These are phyloP conservation scores for Calephelis nemesis DNA, from an alignment of 1,140 invertebrate species.

Conservation along the genomic window DNA sequence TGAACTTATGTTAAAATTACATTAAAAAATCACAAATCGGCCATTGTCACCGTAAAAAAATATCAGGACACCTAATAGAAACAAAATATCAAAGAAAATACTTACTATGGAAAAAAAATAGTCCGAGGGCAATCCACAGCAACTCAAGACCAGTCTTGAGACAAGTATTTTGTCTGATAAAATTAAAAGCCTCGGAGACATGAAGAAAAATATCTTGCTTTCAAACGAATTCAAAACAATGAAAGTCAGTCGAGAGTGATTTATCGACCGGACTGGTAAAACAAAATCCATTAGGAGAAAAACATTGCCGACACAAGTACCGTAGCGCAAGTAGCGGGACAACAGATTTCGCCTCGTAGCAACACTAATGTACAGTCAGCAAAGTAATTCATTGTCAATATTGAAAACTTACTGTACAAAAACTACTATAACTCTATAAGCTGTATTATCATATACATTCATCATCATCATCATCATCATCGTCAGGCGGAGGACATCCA, in stretches of 20 bases:
- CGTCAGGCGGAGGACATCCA: no score
- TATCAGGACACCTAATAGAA: no score
- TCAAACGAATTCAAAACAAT: constrained; percentile 23
- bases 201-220: constrained; percentile 14
- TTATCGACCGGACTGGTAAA: constrained; percentile 62
- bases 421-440: no score
- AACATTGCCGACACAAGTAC: constrained; percentile 63
- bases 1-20: no score
- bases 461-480: no score
- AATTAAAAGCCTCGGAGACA: constrained; percentile 1
- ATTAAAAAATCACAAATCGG: no score
- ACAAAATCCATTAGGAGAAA: constrained; percentile 67
- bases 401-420: no score
- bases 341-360: constrained; percentile 58
- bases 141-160: not conserved
- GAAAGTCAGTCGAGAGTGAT: constrained; percentile 46
- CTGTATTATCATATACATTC: no score
- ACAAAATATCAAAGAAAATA: no score
- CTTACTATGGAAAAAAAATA: no score
- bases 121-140: not conserved
- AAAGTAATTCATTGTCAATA: not conserved
- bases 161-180: constrained; percentile 5
- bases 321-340: constrained; percentile 69
- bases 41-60: no score
- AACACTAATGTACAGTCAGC: constrained; percentile 26